phyloP scores from a whole-genome alignment of 2,888 invertebrate species.

The Ectobius pallidus region DNA sequence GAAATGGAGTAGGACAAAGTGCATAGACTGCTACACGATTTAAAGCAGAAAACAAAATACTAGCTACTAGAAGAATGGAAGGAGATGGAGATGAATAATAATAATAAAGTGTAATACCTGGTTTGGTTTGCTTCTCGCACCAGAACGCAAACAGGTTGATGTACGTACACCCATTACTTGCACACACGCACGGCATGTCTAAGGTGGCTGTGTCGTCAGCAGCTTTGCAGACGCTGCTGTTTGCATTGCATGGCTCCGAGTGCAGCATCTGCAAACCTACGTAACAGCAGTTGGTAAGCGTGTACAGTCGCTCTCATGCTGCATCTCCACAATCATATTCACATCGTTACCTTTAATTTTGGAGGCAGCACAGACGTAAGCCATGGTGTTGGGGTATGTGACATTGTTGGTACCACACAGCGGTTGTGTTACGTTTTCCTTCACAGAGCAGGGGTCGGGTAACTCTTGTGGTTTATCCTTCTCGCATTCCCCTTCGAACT shows the following conservation, averaged over 20 bases:
- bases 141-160: not conserved
- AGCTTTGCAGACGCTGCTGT: not conserved
- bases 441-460: not conserved
- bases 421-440: not conserved
- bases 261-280: not conserved
- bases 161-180: not conserved
- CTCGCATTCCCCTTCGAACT: not conserved
- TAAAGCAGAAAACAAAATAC: no score
- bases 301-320: no score
- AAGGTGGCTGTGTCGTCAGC: not conserved
- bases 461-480: not conserved
- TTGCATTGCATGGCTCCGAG: not conserved
- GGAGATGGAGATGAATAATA: no score
- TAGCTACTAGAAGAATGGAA: no score
- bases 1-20: no score
- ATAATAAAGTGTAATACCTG: no score
- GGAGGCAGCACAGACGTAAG: not conserved
- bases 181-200: not conserved
- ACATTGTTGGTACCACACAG: not conserved
- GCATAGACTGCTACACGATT: no score
- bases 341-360: slow-evolving; percentile 1
- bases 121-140: not conserved
- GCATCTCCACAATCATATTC: no score
- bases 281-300: no score
- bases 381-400: not conserved